Evolutionary conservation across 2,888 invertebrate genomes (phyloP).

Genomic region (Capitulum mitella): DNA sequence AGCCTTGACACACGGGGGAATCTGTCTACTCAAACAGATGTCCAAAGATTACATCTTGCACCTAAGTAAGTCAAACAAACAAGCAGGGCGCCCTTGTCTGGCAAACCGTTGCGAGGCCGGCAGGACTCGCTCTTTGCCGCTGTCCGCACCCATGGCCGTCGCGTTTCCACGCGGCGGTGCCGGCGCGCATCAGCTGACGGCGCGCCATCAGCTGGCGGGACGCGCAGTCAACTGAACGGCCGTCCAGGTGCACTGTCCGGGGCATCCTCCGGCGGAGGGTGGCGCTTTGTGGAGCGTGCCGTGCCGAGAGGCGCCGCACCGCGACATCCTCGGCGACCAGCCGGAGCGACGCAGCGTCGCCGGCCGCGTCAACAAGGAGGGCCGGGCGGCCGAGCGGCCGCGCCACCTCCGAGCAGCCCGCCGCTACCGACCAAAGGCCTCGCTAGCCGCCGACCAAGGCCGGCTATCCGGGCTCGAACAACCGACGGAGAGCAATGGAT

Average conservation of each 20-base stretch:
- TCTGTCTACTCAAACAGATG: not conserved
- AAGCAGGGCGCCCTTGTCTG: not conserved
- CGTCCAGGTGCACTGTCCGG: not conserved
- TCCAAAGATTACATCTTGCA: not conserved
- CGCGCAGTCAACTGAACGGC: not conserved
- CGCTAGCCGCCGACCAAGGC: too few relatives aligned
- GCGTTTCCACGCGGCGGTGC: not conserved
- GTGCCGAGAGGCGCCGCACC: not conserved
- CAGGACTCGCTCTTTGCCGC: too few relatives aligned
- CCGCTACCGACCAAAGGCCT: too few relatives aligned
- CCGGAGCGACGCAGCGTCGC: not conserved
- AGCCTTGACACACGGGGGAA: constrained; percentile 7
- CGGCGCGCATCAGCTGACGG: not conserved
- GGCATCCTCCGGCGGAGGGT: too few relatives aligned
- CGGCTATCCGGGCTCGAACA: too few relatives aligned
- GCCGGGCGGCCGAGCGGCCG: not conserved
- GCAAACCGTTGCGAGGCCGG: too few relatives aligned
- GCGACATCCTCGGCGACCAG: not conserved
- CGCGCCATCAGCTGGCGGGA: not conserved
- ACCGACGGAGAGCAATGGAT: too few relatives aligned
- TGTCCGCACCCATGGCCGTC: too few relatives aligned
- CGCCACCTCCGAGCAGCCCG: not conserved
- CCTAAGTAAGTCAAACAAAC: not conserved
- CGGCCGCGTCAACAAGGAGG: not conserved
- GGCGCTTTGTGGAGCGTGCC: too few relatives aligned